phyloP scores from a whole-genome alignment of 2,888 invertebrate genomes.

The Clanis bilineata region DNA sequence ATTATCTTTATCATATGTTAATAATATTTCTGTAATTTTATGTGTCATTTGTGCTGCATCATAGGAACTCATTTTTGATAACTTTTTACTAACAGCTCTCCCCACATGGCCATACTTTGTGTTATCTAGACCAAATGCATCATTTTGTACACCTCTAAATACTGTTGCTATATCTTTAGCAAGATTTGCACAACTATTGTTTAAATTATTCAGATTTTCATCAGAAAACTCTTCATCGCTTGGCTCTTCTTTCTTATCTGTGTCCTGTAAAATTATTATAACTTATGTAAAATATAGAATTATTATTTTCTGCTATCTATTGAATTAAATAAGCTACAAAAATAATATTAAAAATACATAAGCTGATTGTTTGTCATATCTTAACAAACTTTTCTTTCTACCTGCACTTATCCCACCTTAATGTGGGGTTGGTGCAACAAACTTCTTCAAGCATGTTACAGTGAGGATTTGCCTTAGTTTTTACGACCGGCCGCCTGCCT shows the following conservation, averaged over 20 bases:
- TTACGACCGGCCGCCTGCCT: too few relatives aligned
- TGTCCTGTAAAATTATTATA: conserved; percentile 40
- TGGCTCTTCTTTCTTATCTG: conserved; percentile 29
- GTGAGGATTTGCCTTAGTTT: too few relatives aligned
- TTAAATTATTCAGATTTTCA: conserved; percentile 29
- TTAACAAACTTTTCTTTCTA: too few relatives aligned
- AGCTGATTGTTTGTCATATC: too few relatives aligned
- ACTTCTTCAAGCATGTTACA: too few relatives aligned
- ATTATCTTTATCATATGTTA: conserved; percentile 61
- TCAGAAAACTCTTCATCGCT: conserved; percentile 40
- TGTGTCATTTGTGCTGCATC: conserved; percentile 55
- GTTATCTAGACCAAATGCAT: conserved; percentile 55
- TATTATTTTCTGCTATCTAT: neutral
- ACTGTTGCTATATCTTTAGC: conserved; percentile 55
- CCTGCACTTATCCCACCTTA: too few relatives aligned
- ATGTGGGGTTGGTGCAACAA: too few relatives aligned
- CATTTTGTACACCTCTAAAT: conserved; percentile 62
- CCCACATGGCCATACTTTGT: conserved; percentile 57
- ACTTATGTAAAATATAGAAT: neutral
- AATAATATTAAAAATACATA: too few relatives aligned
- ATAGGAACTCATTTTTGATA: conserved; percentile 59
- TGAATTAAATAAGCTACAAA: too few relatives aligned
- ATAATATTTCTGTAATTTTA: conserved; percentile 63
- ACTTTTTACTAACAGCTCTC: conserved; percentile 47
- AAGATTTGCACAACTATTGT: conserved; percentile 48